A percentile compares a stretch with the other conserved stretches of the same genome.
These are phyloP conservation scores for Lota lota DNA, from an alignment of 2,113 vertebrate species.

Conservation along the genomic window DNA sequence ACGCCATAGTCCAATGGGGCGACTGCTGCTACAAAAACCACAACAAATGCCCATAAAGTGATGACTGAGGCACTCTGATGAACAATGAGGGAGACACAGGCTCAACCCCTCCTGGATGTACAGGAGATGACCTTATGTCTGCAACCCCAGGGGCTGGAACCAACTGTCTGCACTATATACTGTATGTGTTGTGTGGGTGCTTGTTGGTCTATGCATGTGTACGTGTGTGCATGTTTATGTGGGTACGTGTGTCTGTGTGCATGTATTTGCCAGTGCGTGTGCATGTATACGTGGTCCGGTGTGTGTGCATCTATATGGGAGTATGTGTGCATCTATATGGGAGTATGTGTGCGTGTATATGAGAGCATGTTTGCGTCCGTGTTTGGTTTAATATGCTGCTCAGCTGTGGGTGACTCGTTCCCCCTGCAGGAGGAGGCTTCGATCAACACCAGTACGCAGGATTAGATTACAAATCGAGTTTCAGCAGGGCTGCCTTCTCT, in stretches of 20 bases:
- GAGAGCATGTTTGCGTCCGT: neutral
- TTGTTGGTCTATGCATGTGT: neutral
- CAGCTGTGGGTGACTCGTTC: neutral
- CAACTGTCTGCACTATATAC: too few species aligned
- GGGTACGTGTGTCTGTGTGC: neutral
- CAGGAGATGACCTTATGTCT: too few species aligned
- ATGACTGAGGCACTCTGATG: too few species aligned
- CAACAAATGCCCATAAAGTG: too few species aligned
- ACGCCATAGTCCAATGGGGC: too few species aligned
- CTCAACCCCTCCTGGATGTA: too few species aligned
- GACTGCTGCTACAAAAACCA: too few species aligned
- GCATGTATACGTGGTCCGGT: neutral
- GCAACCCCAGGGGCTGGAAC: too few species aligned
- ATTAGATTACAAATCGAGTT: constrained; percentile 74
- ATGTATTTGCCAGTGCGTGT: neutral
- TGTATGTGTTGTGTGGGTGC: neutral
- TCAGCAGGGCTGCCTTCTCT: constrained; percentile 53
- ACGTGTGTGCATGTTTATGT: neutral
- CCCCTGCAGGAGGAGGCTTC: constrained; percentile 36
- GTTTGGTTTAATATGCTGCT: constrained; percentile 35
- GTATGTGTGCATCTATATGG: constrained; percentile 16
- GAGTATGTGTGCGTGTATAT: neutral
- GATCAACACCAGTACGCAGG: constrained; percentile 60
- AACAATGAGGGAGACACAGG: too few species aligned
- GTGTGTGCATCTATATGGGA: neutral